Conservation (phyloP, 2,888 invertebrate genomes). For the Halictus ligatus region DNA sequence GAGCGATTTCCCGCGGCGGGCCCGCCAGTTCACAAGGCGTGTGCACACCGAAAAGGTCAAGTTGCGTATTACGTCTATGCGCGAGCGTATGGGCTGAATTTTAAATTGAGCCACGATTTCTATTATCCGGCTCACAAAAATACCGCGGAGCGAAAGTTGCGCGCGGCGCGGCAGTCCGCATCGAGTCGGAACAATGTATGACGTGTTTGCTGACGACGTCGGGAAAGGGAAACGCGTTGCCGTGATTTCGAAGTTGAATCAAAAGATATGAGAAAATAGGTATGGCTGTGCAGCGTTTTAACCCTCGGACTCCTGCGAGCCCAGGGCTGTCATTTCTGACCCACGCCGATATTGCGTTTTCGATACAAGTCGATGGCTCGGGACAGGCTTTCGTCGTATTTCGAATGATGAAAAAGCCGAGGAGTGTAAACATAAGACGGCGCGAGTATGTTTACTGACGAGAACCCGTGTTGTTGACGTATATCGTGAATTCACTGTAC, state of each 20-base stretch:
- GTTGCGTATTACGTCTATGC: constrained; percentile 33
- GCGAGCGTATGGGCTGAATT: constrained; percentile 36
- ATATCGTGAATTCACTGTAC: no score
- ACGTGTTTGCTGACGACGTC: background rate
- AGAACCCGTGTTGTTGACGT: no score
- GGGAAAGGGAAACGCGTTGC: background rate
- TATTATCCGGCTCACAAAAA: constrained; percentile 29
- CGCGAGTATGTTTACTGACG: no score
- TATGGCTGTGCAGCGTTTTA: background rate
- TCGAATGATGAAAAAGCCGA: no score
- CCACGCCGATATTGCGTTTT: no score
- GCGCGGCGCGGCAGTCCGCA: constrained; percentile 16
- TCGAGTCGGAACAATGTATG: background rate
- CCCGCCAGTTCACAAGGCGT: constrained; percentile 18
- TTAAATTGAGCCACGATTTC: constrained; percentile 52
- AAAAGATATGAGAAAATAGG: background rate
- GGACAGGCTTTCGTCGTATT: no score
- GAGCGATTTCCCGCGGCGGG: constrained; percentile 17
- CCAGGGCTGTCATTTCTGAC: no score
- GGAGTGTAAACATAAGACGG: no score
- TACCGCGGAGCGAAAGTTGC: constrained; percentile 41
- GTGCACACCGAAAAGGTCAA: constrained; percentile 46
- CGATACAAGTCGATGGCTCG: no score
- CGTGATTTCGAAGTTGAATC: no score
- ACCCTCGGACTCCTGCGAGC: no score